Conservation (phyloP, 1,140 invertebrate species). For the Drosophila guanche region DNA sequence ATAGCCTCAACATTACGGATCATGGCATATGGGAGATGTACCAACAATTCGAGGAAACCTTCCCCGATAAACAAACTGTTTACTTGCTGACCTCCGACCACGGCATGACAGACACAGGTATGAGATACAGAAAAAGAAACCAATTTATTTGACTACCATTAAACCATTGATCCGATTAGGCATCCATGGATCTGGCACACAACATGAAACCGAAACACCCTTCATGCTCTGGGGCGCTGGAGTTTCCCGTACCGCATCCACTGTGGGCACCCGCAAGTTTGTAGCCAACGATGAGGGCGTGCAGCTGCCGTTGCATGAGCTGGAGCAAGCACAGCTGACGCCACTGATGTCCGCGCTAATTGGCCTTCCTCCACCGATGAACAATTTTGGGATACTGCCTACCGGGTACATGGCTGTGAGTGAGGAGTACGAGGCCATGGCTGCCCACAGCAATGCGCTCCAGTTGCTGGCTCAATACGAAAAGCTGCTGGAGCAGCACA, state of each 20-base stretch:
- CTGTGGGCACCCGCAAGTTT: slow-evolving; percentile 23
- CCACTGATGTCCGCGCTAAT: slow-evolving; percentile 94
- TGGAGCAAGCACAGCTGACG: slow-evolving; percentile 95
- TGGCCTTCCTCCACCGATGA: slow-evolving; percentile 94
- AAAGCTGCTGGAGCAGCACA: slow-evolving; percentile 71
- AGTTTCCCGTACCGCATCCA: slow-evolving; percentile 81
- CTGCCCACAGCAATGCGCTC: slow-evolving; percentile 88
- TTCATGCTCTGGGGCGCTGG: slow-evolving; percentile 97
- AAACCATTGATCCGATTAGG: slow-evolving; percentile 71
- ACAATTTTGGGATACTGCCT: slow-evolving; percentile 93
- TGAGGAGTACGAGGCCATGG: slow-evolving; percentile 86
- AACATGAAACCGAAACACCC: slow-evolving; percentile 96
- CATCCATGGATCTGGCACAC: slow-evolving; percentile 96
- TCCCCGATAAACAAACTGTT: slow-evolving; percentile 90
- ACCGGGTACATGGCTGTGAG: slow-evolving; percentile 86
- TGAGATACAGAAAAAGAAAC: background rate
- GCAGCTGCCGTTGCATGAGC: slow-evolving; percentile 84
- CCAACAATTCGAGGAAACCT: slow-evolving; percentile 89
- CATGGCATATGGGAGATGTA: slow-evolving; percentile 89
- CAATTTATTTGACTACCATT: background rate
- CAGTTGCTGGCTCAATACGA: slow-evolving; percentile 90
- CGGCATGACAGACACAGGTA: slow-evolving; percentile 98
- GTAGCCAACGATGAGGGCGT: slow-evolving; percentile 34
- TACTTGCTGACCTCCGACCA: slow-evolving; percentile 98
- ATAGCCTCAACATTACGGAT: slow-evolving; percentile 93